Evolutionary conservation across 2,797 vertebrate genomes (phyloP), one percentile per base, ranked within the genome.

Genomic region (Chelidonichthys spinosus): DNA sequence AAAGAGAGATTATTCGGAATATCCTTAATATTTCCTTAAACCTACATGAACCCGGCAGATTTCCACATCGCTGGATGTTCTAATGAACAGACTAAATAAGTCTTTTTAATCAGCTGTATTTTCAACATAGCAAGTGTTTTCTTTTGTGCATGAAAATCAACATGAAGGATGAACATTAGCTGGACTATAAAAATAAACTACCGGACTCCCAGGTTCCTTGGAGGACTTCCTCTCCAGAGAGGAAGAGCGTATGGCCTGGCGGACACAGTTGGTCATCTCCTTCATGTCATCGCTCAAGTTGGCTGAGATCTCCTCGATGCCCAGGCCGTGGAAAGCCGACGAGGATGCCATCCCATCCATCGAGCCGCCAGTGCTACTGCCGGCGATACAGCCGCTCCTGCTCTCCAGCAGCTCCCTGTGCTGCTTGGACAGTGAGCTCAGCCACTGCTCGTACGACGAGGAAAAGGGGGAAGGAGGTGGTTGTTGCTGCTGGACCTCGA

Each of bases 251-350:
- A 99, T 98, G 85, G 97, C 98, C 84, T 99, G 97, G 55, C 98
- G 95, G 75, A 99, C 97, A 0, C 97, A 99, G 90, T 99, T 99
- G 86, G 98, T 99, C 94, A 99, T 99, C 93, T 99, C 98, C 92
- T 99, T 99, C 98, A 99, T 99, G 91, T 99, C 98, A 0, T 99
- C 98, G 0, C 98, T 99, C 87, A 99, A 94, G 88, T 99, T 99
- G 74, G 97, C 97, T 0, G 97, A 97, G 76, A 99, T 99, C 89
- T 99, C 97, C 9, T 98, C 94, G 0, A 93, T 92, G 62, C 89
- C 88, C 55, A 93, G 87, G 92, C 76, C 92, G 0, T 94, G 96
- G 91, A 97, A 95, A 0, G 96, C 69, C 0, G 95, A 87, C 0
- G 92, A 63, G 5, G 92, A 63, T 0, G 85, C 36, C 75, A 90